Base-by-base conservation (phyloP, 2,888 invertebrate species). In the Leptinotarsa peninsularis region DNA sequence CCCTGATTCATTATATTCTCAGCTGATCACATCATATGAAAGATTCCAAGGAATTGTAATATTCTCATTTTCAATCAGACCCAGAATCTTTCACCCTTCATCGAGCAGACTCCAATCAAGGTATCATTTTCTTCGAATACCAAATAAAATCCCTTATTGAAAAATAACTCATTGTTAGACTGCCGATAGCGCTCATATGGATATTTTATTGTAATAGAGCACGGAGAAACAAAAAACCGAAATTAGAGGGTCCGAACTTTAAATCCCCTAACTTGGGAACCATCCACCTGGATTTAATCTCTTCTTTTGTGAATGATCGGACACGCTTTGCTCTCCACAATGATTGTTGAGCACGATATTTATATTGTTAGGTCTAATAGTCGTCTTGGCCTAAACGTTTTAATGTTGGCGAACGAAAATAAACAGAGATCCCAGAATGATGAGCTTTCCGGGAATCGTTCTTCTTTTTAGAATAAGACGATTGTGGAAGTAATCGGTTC, bases 321-420 rank as follows among this genome's bases (percentile, higher is more conserved):
- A 43, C 73, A 74, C 71, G 72, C 78, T 78, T 68, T 49, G 43
- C 63, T 70, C 69, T 69, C 68, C 60, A 52, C 73, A 71, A 70
- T 78, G 78, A 78, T 78, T 76, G 78, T 74, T 78, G 69, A 72
- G 72, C 78, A 78, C 76, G 78, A 78, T 78, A 76, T 78, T 78
- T 78, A 73, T 78, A 78, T 78, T 76, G 76, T 78, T 73, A 71
- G 27, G 72, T 43, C 70, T 70, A 70, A 70, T 70, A 70, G 70
- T 60, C 70, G 50, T 70, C 49, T 60, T 43, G 58, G 49, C 14
- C 56, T 70, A 49, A 70, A 70, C 58, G 70, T 49, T 68, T 70
- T 70, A 58, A 70, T 49, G 49, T 58, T 49, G 15, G 60, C 27
- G 43, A 43, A 43, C 17, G 43, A 33, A 63, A 63, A 63, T 63